phyloP scores from a whole-genome alignment of 2,113 vertebrate species.

The Gallinago jamesoni region DNA sequence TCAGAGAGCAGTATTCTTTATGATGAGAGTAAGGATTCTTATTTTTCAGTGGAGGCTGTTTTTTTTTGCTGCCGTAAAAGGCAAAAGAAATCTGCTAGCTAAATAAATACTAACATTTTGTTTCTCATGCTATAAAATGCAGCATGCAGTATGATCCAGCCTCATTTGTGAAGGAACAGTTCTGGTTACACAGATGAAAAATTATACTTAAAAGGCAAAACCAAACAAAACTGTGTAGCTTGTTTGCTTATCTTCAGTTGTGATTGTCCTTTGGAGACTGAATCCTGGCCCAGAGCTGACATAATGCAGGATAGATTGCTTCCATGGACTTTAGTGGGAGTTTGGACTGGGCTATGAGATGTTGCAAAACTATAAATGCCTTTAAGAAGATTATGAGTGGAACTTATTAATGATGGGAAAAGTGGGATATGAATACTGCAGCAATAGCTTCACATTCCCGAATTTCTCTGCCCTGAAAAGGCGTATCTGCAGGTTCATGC shows the following conservation, averaged over 20 bases:
- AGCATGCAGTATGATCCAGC: background rate
- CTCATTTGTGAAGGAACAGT: background rate
- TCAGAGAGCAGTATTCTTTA: background rate
- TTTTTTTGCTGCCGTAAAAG: background rate
- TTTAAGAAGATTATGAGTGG: background rate
- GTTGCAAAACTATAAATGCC: background rate
- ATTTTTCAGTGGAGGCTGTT: background rate
- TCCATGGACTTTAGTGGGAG: background rate
- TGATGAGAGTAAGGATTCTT: background rate
- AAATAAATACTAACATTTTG: background rate
- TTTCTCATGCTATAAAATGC: background rate
- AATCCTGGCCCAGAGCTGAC: background rate
- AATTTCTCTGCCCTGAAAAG: background rate
- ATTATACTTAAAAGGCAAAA: conserved; percentile 40
- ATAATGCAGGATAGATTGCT: conserved; percentile 8
- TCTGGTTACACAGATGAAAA: conserved; percentile 4
- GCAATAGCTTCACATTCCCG: rapidly evolving
- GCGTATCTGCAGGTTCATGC: rapidly evolving
- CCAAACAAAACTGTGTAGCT: background rate
- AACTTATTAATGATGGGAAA: background rate
- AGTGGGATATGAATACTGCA: rapidly evolving
- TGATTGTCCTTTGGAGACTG: conserved; percentile 39
- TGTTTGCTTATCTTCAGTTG: conserved; percentile 48
- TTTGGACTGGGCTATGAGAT: background rate
- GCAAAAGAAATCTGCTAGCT: background rate